phyloP scores from a whole-genome alignment of 23 tunicate genomes.

The Clavelina lepadiformis region DNA sequence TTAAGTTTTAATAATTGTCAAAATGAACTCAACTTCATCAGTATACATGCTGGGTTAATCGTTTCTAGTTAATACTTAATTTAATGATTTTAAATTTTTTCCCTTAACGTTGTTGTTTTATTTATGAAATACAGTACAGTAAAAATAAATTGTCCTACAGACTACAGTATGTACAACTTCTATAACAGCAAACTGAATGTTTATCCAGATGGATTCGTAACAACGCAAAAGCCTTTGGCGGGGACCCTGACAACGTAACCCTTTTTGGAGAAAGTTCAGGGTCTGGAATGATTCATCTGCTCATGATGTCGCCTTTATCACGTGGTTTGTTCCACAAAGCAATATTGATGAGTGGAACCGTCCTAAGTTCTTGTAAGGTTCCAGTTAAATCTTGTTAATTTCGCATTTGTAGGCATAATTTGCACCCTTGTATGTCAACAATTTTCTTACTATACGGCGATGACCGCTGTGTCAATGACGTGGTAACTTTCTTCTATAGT shows the following conservation, averaged over 20 bases:
- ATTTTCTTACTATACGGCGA: not conserved
- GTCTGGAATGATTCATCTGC: conserved; percentile 43
- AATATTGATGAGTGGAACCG: conserved; percentile 52
- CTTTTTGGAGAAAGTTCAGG: conserved; percentile 92
- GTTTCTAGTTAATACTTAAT: too few species aligned
- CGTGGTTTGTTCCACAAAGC: conserved; percentile 79
- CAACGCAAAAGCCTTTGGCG: conserved; percentile 51
- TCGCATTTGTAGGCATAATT: too few species aligned
- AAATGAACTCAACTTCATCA: too few species aligned
- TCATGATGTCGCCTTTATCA: conserved; percentile 58
- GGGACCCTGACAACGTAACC: conserved; percentile 62
- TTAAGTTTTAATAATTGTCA: too few species aligned
- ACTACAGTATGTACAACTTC: not conserved
- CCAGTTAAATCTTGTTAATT: too few species aligned
- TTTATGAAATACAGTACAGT: not conserved
- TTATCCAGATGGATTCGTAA: conserved; percentile 65
- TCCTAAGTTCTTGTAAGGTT: conserved; percentile 42
- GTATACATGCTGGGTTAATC: too few species aligned
- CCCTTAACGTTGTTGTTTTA: not conserved
- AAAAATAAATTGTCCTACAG: not conserved
- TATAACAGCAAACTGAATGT: too few species aligned
- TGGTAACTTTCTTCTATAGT: not conserved
- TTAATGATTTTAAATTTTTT: too few species aligned
- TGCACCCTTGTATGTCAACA: too few species aligned
- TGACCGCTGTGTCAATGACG: not conserved